Conservation (phyloP, 2,113 vertebrate species). For the Nicator chloris region DNA sequence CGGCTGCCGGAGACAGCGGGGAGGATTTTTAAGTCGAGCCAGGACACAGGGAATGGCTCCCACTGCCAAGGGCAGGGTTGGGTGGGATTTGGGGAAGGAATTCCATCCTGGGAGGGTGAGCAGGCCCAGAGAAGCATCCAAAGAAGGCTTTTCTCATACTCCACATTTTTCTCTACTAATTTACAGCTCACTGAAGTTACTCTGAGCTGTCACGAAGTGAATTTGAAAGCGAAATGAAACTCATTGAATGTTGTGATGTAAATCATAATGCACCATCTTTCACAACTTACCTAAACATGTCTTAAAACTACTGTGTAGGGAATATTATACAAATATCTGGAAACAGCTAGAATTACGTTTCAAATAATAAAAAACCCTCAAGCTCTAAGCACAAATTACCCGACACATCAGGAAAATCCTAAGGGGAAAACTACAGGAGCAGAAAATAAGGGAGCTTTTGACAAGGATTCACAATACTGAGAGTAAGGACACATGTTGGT, state of each 20-base stretch:
- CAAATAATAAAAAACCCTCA: not conserved
- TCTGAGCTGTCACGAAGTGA: not conserved
- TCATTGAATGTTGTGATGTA: not conserved
- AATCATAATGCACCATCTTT: not conserved
- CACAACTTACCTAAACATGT: not conserved
- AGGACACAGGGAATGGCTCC: not conserved
- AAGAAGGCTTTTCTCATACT: fast-evolving
- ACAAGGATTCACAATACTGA: not conserved
- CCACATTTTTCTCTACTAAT: not conserved
- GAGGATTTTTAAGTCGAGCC: not conserved
- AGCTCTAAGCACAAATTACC: not conserved
- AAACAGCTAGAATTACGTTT: not conserved
- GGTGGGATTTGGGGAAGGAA: not conserved
- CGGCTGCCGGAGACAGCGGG: fast-evolving
- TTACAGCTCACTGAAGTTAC: not conserved
- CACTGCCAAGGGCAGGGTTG: not conserved
- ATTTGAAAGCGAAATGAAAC: not conserved
- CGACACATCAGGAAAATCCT: not conserved
- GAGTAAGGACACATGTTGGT: fast-evolving
- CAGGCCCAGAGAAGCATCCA: not conserved
- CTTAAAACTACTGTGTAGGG: not conserved
- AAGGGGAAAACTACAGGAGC: not conserved
- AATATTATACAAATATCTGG: not conserved
- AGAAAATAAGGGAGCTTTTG: not conserved
- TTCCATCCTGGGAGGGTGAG: not conserved